Conservation (phyloP, 2,113 vertebrate species). For the Butorides virescens region DNA sequence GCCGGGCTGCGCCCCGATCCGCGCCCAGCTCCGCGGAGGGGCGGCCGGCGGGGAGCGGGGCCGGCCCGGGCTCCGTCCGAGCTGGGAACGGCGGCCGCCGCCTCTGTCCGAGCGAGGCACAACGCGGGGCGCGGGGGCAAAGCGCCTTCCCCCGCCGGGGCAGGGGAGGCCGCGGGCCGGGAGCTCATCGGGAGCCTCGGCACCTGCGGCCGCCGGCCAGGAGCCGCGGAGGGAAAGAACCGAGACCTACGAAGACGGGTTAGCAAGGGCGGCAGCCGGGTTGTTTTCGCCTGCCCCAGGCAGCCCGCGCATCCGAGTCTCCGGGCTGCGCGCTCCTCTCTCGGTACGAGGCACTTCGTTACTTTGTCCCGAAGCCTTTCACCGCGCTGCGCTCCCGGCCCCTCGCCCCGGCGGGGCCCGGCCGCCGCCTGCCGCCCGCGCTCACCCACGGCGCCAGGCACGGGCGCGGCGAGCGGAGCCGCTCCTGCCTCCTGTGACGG, state of each 20-base stretch:
- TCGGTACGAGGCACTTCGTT: background rate
- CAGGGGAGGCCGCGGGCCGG: background rate
- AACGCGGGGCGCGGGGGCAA: background rate
- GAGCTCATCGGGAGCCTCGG: background rate
- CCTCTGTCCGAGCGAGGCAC: too few relatives aligned
- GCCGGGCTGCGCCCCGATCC: background rate
- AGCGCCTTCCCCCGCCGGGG: background rate
- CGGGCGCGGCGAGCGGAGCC: background rate
- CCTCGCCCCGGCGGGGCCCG: too few relatives aligned
- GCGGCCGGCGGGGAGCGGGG: background rate
- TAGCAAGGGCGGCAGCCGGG: background rate
- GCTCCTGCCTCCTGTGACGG: background rate
- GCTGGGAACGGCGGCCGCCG: background rate
- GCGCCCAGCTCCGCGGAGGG: background rate
- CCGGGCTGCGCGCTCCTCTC: background rate
- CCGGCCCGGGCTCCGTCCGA: background rate
- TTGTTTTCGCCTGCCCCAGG: background rate
- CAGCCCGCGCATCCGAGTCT: background rate
- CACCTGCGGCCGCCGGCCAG: background rate
- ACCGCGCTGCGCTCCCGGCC: background rate
- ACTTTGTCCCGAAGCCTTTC: background rate
- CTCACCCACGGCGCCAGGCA: background rate
- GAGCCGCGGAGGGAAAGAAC: background rate
- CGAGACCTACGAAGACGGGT: background rate
- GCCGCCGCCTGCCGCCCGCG: background rate